These are phyloP conservation scores for Dendrophyllia cribrosa DNA, from an alignment of 64 coral and sea anemone genomes.

Conservation along the genomic window DNA sequence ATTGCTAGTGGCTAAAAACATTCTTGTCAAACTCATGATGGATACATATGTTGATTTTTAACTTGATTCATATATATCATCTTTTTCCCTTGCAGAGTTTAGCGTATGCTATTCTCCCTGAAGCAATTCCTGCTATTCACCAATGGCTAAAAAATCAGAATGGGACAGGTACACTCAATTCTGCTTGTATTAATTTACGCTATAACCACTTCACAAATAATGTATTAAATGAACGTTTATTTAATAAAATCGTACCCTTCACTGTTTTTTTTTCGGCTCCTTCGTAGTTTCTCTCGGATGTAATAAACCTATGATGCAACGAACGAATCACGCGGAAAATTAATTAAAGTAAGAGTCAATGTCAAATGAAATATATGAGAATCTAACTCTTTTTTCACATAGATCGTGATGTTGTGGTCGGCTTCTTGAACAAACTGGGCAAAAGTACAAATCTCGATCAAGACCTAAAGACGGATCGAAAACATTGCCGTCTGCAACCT, in stretches of 20 bases:
- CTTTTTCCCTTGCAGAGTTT: constrained; percentile 1
- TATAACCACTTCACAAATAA: background rate
- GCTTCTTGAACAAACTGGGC: constrained; percentile 33
- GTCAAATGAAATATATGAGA: background rate
- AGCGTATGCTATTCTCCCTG: constrained; percentile 10
- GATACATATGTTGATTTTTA: background rate
- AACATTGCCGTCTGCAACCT: background rate
- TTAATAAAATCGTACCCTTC: background rate
- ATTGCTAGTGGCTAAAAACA: too few relatives aligned
- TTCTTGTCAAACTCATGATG: too few relatives aligned
- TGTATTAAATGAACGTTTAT: background rate
- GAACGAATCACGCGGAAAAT: too few relatives aligned
- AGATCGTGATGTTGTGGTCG: constrained; percentile 57
- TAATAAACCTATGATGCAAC: background rate
- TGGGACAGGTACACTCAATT: constrained; percentile 25
- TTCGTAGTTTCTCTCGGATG: too few relatives aligned
- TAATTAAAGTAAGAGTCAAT: background rate
- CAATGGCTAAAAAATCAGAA: constrained; percentile 49
- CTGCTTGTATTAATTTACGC: background rate
- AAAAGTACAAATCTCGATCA: background rate
- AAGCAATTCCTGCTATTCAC: constrained; percentile 35
- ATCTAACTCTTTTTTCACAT: background rate
- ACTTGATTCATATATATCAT: too few relatives aligned
- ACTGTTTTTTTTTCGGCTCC: background rate
- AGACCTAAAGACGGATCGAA: constrained; percentile 5